Evolutionary conservation across 2,797 vertebrate genomes (phyloP).

Genomic region (Poeciliopsis presidionis): DNA sequence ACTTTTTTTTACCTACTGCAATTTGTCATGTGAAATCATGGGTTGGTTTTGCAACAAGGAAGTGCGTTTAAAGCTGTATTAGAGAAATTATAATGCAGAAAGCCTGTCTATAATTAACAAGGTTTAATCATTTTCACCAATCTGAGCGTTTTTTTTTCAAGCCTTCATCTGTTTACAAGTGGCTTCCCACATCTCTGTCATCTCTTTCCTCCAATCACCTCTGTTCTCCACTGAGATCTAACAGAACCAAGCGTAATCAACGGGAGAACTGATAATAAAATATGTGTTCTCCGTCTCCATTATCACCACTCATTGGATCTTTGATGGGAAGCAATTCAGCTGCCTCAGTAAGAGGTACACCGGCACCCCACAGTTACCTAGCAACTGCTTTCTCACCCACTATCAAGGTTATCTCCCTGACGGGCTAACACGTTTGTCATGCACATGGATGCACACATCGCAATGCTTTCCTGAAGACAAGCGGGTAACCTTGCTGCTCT

Average conservation of each 20-base stretch:
- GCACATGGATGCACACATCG: conserved; percentile 3
- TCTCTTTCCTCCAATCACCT: neutral
- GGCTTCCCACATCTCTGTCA: neutral
- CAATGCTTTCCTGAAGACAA: conserved; percentile 20
- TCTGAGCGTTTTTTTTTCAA: conserved; percentile 15
- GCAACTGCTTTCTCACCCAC: conserved; percentile 65
- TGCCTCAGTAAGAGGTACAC: conserved; percentile 30
- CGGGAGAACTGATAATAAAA: neutral
- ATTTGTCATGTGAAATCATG: neutral
- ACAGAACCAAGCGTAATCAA: neutral
- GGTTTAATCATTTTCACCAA: neutral
- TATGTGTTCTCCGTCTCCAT: conserved; percentile 30
- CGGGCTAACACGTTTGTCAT: conserved; percentile 34
- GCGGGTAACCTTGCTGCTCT: conserved; percentile 10
- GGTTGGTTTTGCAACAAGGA: too few relatives aligned
- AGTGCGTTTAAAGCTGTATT: neutral
- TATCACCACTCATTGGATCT: conserved; percentile 5
- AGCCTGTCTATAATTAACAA: neutral
- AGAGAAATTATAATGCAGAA: neutral
- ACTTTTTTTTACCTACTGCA: neutral
- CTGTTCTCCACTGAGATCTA: neutral
- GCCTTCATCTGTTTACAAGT: conserved; percentile 34
- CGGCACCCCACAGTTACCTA: conserved; percentile 61
- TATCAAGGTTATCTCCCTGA: conserved; percentile 67
- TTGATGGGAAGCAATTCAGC: conserved; percentile 25